phyloP scores from a whole-genome alignment of 2,113 vertebrate species.

The Burhinus bistriatus region DNA sequence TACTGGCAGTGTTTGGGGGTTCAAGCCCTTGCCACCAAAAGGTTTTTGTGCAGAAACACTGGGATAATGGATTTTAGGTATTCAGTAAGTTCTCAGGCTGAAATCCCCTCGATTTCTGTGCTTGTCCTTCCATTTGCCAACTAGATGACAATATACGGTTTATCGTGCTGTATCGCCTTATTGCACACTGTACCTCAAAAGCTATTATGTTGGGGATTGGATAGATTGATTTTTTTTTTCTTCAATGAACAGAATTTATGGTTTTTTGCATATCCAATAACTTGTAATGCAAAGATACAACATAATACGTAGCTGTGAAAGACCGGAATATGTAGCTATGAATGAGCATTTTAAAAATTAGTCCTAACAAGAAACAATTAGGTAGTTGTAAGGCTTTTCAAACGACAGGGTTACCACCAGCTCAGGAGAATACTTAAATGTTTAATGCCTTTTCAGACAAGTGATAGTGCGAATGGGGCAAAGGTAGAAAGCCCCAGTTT shows the following conservation, averaged over 20 bases:
- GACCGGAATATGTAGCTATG: background rate
- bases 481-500: background rate
- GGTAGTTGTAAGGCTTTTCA: background rate
- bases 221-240: background rate
- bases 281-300: background rate
- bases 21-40: background rate
- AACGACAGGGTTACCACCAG: background rate
- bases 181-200: background rate
- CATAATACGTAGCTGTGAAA: background rate
- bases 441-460: background rate
- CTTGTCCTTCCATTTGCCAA: background rate
- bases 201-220: background rate
- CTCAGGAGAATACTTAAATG: background rate
- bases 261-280: background rate
- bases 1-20: background rate
- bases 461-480: background rate
- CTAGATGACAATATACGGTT: background rate
- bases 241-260: background rate
- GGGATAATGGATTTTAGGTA: background rate
- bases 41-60: background rate
- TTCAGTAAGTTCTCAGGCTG: background rate
- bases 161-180: background rate
- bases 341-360: background rate
- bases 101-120: background rate
- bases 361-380: background rate